Conservation (phyloP, 2,888 invertebrate genomes). For the Allacma fusca region DNA sequence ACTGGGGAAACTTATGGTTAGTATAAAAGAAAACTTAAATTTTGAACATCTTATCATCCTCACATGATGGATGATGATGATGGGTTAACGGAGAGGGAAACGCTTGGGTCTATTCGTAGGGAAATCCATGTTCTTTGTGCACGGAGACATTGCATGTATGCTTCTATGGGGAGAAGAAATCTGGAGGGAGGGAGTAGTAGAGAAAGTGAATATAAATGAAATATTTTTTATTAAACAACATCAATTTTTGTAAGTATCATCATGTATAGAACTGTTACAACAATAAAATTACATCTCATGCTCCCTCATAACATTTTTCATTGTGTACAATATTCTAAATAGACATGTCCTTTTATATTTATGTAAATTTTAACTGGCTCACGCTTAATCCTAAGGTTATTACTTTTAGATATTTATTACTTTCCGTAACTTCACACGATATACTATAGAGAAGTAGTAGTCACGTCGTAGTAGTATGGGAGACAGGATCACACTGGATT, state of each 20-base stretch:
- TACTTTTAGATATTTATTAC: too few relatives aligned
- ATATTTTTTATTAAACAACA: constrained; percentile 11
- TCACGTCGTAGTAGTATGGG: too few relatives aligned
- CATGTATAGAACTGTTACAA: not conserved
- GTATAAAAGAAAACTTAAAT: not conserved
- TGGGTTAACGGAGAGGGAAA: not conserved
- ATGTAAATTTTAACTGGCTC: too few relatives aligned
- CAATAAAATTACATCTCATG: constrained; percentile 3
- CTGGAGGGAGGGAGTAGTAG: not conserved
- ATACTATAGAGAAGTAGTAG: too few relatives aligned
- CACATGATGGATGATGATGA: constrained; percentile 10
- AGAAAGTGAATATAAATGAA: not conserved
- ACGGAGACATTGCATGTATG: too few relatives aligned
- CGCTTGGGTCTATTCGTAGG: not conserved
- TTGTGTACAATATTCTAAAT: not conserved
- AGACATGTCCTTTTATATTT: not conserved
- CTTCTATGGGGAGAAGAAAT: too few relatives aligned
- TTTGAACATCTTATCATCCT: not conserved
- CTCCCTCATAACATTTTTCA: not conserved
- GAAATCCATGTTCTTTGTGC: too few relatives aligned
- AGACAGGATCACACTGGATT: too few relatives aligned
- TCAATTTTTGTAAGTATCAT: not conserved
- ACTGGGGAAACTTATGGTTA: not conserved
- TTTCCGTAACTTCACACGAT: too few relatives aligned
- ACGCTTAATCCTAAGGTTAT: too few relatives aligned